These are phyloP conservation scores for Caenorhabditis sp. DNA, from an alignment of 2,888 invertebrate genomes.

Conservation along the genomic window DNA sequence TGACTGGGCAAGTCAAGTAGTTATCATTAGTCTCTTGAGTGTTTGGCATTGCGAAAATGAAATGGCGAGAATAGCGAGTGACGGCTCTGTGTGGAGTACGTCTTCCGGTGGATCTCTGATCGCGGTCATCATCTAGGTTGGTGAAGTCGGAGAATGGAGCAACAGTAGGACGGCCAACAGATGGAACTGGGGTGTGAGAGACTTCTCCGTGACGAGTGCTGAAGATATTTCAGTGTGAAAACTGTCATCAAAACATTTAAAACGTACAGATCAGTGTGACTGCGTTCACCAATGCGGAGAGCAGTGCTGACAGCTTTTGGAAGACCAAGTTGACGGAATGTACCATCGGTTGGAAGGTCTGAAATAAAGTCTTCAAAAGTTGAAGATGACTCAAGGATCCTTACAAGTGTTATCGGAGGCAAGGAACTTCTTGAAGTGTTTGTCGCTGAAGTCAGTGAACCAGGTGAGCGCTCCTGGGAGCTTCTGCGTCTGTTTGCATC, in stretches of 20 bases:
- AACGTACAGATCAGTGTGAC: constrained; percentile 60
- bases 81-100: constrained; percentile 54
- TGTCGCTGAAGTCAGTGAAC: constrained; percentile 27
- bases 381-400: neutral
- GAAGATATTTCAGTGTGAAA: neutral
- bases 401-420: constrained; percentile 47
- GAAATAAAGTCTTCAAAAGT: neutral
- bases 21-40: constrained; percentile 34
- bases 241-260: neutral
- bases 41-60: constrained; percentile 48
- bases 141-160: constrained; percentile 58
- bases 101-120: constrained; percentile 55
- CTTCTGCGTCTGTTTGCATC: constrained; percentile 9
- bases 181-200: constrained; percentile 49
- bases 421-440: constrained; percentile 30
- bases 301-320: constrained; percentile 67
- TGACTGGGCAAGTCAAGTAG: constrained; percentile 61
- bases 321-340: constrained; percentile 61
- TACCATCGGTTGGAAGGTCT: constrained; percentile 66
- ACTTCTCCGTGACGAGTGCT: constrained; percentile 50
- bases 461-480: constrained; percentile 13
- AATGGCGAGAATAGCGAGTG: constrained; percentile 69
- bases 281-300: constrained; percentile 64
- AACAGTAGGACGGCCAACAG: constrained; percentile 52
- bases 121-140: constrained; percentile 21